Evolutionary conservation across 2,797 vertebrate genomes (phyloP).

Genomic region (Sphenopsis melanotis): DNA sequence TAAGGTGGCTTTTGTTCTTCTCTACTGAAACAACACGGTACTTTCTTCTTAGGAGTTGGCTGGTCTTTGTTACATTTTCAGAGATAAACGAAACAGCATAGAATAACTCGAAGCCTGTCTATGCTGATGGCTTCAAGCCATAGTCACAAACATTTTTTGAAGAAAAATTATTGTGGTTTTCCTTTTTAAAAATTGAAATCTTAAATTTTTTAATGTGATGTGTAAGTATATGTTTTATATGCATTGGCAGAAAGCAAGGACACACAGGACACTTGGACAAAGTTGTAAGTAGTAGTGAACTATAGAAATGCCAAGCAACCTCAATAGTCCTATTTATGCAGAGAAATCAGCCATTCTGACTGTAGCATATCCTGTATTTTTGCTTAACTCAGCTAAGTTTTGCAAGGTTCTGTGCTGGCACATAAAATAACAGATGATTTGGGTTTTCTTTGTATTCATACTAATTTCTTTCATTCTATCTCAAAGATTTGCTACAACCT

Average conservation of each 20-base stretch:
- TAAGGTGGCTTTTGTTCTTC: neutral
- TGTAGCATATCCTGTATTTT: neutral
- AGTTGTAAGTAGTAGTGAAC: neutral
- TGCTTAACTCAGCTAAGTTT: neutral
- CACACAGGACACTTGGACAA: neutral
- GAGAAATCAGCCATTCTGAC: neutral
- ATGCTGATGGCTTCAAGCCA: neutral
- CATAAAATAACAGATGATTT: neutral
- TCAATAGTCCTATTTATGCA: neutral
- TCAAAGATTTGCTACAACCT: neutral
- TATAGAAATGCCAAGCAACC: neutral
- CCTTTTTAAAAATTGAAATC: neutral
- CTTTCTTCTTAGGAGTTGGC: neutral
- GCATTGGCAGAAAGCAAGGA: neutral
- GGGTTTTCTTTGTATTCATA: neutral
- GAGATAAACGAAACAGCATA: neutral
- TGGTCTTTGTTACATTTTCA: neutral
- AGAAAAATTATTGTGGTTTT: neutral
- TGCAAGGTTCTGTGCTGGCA: neutral
- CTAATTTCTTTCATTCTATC: neutral
- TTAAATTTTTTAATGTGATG: accelerated
- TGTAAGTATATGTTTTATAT: neutral
- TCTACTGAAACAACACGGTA: neutral
- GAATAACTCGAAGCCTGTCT: neutral
- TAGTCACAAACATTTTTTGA: neutral